A percentile compares a stretch with the other conserved stretches of the same genome.
phyloP scores from a whole-genome alignment of 2,888 invertebrate species.

The Melinaea marsaeus region DNA sequence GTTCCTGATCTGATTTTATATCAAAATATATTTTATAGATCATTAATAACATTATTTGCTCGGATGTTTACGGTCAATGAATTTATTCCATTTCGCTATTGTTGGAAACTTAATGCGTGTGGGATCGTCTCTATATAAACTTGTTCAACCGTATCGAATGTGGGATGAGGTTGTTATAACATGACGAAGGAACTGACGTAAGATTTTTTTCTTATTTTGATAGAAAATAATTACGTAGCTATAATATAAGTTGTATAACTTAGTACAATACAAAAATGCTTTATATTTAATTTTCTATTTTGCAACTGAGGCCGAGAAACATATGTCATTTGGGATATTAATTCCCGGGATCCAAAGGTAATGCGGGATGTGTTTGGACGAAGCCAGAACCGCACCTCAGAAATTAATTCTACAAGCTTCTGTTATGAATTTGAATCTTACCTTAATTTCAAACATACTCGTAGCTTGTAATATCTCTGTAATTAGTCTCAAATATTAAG shows the following conservation, averaged over 20 bases:
- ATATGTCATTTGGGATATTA: conserved; percentile 1
- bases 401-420: conserved; percentile 6
- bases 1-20: too few relatives aligned
- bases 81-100: conserved; percentile 3
- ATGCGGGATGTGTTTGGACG: not conserved
- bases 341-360: conserved; percentile 3
- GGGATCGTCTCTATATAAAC: conserved; percentile 2
- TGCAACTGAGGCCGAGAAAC: not conserved
- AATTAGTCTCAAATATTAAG: too few relatives aligned
- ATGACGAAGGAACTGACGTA: not conserved
- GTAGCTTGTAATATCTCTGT: too few relatives aligned
- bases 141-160: not conserved
- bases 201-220: not conserved
- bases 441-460: too few relatives aligned
- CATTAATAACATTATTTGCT: too few relatives aligned
- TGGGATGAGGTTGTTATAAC: conserved; percentile 1
- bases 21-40: too few relatives aligned
- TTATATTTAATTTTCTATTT: too few relatives aligned
- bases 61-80: conserved; percentile 9
- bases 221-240: not conserved
- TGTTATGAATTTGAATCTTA: not conserved
- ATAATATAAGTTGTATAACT: not conserved
- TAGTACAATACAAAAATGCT: not conserved
- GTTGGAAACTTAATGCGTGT: conserved; percentile 4
- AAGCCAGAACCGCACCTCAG: not conserved